phyloP scores from a whole-genome alignment of 2,888 invertebrate genomes.

The Caenorhabditis wallacei region DNA sequence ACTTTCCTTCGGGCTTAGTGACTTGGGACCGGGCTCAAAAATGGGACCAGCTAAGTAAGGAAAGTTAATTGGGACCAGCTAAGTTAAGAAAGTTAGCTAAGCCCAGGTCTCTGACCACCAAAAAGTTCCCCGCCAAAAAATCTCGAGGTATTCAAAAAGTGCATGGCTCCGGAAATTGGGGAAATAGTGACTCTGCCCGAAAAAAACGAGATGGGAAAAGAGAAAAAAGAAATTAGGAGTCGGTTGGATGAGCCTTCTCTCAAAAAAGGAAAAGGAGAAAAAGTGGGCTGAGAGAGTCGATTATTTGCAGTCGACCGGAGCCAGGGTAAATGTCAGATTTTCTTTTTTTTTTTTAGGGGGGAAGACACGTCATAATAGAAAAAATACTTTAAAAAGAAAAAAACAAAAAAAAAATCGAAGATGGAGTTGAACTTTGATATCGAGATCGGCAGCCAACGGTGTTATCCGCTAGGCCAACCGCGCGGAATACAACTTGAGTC shows the following conservation, averaged over 20 bases:
- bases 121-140: background rate
- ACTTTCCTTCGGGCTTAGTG: background rate
- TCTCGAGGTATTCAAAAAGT: background rate
- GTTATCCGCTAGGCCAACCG: too few species aligned
- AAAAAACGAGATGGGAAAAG: constrained; percentile 14
- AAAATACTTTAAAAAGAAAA: background rate
- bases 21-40: too few species aligned
- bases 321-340: constrained; percentile 10
- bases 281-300: background rate
- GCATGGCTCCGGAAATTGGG: too few species aligned
- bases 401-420: too few species aligned
- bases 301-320: constrained; percentile 44
- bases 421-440: too few species aligned
- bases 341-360: background rate
- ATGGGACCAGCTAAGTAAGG: too few species aligned
- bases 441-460: too few species aligned
- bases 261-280: background rate
- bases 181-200: constrained; percentile 13
- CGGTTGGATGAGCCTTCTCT: constrained; percentile 43
- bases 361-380: background rate
- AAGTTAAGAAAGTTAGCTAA: too few species aligned
- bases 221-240: constrained; percentile 40
- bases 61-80: too few species aligned
- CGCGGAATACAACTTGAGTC: too few species aligned
- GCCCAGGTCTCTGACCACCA: too few species aligned